Evolutionary conservation across 2,797 vertebrate species (phyloP).

Genomic region (Karalla daura): DNA sequence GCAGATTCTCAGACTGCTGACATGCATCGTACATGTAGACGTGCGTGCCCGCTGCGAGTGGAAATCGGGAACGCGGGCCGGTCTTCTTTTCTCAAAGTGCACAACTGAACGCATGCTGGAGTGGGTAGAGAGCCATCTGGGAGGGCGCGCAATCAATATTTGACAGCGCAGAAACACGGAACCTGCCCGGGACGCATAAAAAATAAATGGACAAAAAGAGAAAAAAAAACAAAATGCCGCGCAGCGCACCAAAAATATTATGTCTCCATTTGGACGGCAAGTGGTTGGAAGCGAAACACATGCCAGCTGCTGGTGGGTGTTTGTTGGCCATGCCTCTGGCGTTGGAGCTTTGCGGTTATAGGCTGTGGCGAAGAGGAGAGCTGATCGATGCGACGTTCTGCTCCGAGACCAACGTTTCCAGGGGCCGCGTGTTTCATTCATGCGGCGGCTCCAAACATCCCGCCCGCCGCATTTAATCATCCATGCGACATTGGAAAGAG

Average conservation of each 20-base stretch:
- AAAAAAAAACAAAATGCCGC: constrained; percentile 14
- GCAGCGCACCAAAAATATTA: constrained; percentile 35
- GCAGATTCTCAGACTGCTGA: constrained; percentile 2
- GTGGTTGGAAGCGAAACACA: constrained; percentile 30
- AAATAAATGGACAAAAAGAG: too few species aligned
- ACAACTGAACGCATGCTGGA: constrained; percentile 47
- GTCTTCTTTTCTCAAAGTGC: constrained; percentile 14
- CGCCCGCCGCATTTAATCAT: constrained; percentile 8
- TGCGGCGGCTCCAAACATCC: constrained; percentile 21
- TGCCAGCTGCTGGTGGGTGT: constrained; percentile 58
- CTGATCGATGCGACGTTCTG: constrained; percentile 46
- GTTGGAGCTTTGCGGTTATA: constrained; percentile 43
- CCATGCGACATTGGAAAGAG: constrained; percentile 32
- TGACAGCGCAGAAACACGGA: constrained; percentile 40
- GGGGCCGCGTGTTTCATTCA: constrained; percentile 35
- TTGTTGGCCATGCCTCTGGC: constrained; percentile 53
- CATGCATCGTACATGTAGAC: constrained; percentile 10
- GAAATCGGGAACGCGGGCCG: constrained; percentile 37
- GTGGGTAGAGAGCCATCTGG: constrained; percentile 57
- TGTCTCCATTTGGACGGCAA: constrained; percentile 36
- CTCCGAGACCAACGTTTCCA: constrained; percentile 22
- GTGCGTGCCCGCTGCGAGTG: constrained; percentile 10
- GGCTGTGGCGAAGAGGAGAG: constrained; percentile 28
- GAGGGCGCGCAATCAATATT: constrained; percentile 70
- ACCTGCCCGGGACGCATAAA: constrained; percentile 32